Base-by-base conservation (phyloP, 1,140 invertebrate genomes). In the Sarcophaga peregrina region DNA sequence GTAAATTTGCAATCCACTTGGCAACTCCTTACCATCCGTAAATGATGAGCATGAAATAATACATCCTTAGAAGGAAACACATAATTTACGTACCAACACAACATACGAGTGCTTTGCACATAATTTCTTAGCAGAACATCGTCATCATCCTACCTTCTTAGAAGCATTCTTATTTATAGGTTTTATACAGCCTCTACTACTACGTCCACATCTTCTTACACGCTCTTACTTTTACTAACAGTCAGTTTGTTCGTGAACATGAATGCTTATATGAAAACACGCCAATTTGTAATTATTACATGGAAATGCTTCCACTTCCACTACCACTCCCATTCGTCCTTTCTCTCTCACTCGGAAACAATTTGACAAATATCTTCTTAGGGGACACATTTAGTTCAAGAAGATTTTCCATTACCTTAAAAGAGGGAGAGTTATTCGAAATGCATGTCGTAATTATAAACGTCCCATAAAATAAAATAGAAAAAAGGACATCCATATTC, bases 281-380 rank as follows among this genome's bases (percentile, higher is more conserved):
- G 62, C 62, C 62, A 68, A 68, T 68, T 68, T 68, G 62, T 68
- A 68, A 68, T 68, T 68, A 68, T 25, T 25, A 68, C 62, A 68
- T 17, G 17, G 17, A 68, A 7, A 9, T 68, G 20, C 15, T 62
- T 62, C 25, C 25, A 37, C 25, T 62, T 2, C 11, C n/a, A 62
- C 54, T 15, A 15, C 15, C 15, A 62, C 54, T 2, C 54, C 15
- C 54, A 58, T n/a, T 13, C 52, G n/a, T 5, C 0, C 54, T 13
- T 3, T n/a, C 54, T n/a, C n/a, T 6, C 54, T 20, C 17, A 0
- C 9, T 17, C 58, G 1, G 4, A 20, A 15, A 58, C 17, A 68
- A 68, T 68, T 25, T 68, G 62, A 68, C 62, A 68, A 68, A 68
- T 68, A 17, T 68, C 62, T 68, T 20, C 62, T 68, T 68, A 68